These are phyloP conservation scores for Ethmia dodecea DNA, from an alignment of 2,888 invertebrate genomes.

Conservation along the genomic window DNA sequence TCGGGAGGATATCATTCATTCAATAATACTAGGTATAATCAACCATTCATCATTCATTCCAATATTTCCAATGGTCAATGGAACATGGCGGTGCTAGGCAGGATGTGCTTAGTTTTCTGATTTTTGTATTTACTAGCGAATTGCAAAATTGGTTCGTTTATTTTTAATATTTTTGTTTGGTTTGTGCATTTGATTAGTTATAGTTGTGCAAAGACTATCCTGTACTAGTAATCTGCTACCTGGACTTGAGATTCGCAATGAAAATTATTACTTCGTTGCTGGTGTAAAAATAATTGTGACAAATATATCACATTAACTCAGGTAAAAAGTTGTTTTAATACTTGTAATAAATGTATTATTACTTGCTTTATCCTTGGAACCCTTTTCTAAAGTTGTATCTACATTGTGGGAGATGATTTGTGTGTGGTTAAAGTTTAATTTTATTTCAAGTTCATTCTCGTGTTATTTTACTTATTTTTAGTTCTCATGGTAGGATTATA, in stretches of 20 bases:
- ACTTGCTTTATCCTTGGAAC: constrained; percentile 15
- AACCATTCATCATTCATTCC: constrained; percentile 27
- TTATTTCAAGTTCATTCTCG: constrained; percentile 58
- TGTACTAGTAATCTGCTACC: constrained; percentile 26
- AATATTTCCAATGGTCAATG: constrained; percentile 26
- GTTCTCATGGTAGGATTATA: neutral
- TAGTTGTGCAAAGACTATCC: constrained; percentile 31
- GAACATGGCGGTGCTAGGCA: constrained; percentile 75
- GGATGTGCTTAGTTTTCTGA: constrained; percentile 69
- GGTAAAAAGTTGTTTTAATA: constrained; percentile 57
- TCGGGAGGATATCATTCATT: too few species aligned
- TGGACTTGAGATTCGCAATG: constrained; percentile 61
- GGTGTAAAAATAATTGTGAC: constrained; percentile 77
- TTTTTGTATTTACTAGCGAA: constrained; percentile 55
- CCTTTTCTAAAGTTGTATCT: constrained; percentile 19
- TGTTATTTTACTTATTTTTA: constrained; percentile 41
- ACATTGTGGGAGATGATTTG: too few species aligned
- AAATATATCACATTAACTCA: constrained; percentile 62
- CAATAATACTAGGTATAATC: too few species aligned
- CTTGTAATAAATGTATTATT: constrained; percentile 14
- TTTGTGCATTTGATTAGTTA: constrained; percentile 28
- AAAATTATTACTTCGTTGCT: constrained; percentile 70
- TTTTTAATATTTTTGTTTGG: constrained; percentile 30
- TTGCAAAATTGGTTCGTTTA: constrained; percentile 40
- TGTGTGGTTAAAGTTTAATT: constrained; percentile 35